phyloP scores from a whole-genome alignment of 2,113 vertebrate genomes.

The Xyrauchen texanus region DNA sequence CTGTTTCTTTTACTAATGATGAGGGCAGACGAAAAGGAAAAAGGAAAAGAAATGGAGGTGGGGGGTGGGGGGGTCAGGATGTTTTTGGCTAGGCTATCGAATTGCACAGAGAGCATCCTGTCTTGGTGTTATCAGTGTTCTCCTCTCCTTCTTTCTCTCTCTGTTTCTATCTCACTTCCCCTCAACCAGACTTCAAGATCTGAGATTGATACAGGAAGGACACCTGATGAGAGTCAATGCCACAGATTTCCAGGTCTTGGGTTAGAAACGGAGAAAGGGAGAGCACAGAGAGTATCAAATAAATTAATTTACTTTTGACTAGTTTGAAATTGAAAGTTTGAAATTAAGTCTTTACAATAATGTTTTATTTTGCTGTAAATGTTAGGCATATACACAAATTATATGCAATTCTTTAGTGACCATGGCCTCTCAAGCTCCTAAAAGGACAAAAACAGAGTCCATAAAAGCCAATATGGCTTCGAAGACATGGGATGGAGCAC shows the following conservation, averaged over 20 bases:
- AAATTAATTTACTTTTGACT: not conserved
- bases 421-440: no score
- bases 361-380: no score
- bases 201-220: constrained; percentile 79
- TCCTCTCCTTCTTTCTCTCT: constrained; percentile 61
- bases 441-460: no score
- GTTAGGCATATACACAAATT: not conserved
- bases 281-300: constrained; percentile 3
- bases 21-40: constrained; percentile 4
- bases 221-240: constrained; percentile 79
- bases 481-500: no score
- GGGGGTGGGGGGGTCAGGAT: constrained; percentile 68
- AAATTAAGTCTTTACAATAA: no score
- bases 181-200: constrained; percentile 63
- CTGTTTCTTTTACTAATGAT: constrained; percentile 10
- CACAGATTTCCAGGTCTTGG: constrained; percentile 75
- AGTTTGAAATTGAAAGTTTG: no score
- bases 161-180: constrained; percentile 31
- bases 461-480: no score
- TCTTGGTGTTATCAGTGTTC: constrained; percentile 70
- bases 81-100: constrained; percentile 72
- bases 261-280: constrained; percentile 36
- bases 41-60: constrained; percentile 11
- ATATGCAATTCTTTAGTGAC: no score
- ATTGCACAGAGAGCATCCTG: constrained; percentile 76